These are phyloP conservation scores for Acanthacorydalis orientalis DNA, from an alignment of 2,888 invertebrate genomes.

Conservation along the genomic window DNA sequence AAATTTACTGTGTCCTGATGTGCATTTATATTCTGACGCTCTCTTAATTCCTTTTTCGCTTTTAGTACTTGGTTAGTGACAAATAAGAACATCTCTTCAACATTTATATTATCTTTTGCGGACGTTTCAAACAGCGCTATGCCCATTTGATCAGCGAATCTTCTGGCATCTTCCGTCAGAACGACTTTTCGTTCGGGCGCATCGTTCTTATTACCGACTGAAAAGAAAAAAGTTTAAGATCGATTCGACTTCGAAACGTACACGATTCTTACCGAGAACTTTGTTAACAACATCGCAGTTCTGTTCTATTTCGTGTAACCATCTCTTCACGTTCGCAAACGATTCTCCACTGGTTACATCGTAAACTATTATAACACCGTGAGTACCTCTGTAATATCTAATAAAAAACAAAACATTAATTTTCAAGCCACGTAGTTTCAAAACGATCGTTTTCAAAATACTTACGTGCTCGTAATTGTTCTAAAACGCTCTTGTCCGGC, in stretches of 20 bases:
- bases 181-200: conserved; percentile 91
- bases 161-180: conserved; percentile 88
- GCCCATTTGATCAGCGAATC: conserved; percentile 94
- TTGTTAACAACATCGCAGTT: conserved; percentile 99
- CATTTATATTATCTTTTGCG: conserved; percentile 97
- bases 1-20: conserved; percentile 58
- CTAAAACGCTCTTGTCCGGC: conserved; percentile 94
- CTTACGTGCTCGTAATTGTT: conserved; percentile 93
- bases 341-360: conserved; percentile 98
- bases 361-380: conserved; percentile 98
- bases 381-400: conserved; percentile 93
- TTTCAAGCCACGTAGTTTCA: too few relatives aligned
- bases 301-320: conserved; percentile 98
- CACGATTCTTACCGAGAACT: conserved; percentile 82
- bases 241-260: not conserved
- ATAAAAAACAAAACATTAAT: conserved; percentile 8
- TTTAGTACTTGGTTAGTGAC: conserved; percentile 66
- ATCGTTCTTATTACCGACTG: conserved; percentile 95
- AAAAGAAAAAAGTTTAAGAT: conserved; percentile 15
- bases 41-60: conserved; percentile 67
- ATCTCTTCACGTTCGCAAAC: conserved; percentile 96
- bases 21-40: conserved; percentile 47
- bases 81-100: conserved; percentile 84
- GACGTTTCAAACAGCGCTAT: conserved; percentile 96
- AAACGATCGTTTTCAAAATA: conserved; percentile 1